Conservation (phyloP, 2,113 vertebrate genomes). For the Paraplagusia blochii region DNA sequence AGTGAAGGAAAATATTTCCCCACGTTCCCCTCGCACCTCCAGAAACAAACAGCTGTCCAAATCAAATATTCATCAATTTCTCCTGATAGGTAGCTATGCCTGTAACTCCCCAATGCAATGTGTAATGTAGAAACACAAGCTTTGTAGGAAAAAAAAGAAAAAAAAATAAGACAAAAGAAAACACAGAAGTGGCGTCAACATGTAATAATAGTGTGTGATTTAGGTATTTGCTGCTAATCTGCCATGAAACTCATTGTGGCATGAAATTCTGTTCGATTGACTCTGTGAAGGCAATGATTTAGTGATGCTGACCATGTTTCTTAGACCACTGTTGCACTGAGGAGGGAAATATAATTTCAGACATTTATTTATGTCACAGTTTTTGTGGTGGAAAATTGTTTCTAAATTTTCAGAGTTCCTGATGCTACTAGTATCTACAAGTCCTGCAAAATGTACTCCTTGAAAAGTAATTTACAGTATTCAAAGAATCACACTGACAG, state of each 20-base stretch:
- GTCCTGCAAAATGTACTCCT: constrained; percentile 31
- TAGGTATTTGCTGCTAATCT: constrained; percentile 57
- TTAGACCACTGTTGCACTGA: constrained; percentile 68
- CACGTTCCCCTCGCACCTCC: neutral
- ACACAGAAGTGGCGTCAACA: constrained; percentile 25
- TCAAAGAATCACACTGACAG: constrained; percentile 56
- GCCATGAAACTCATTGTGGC: constrained; percentile 36
- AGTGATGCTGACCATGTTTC: constrained; percentile 23
- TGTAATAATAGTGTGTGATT: constrained; percentile 47
- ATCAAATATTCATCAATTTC: constrained; percentile 25
- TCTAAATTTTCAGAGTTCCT: constrained; percentile 26
- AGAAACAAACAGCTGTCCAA: constrained; percentile 22
- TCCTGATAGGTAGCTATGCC: constrained; percentile 47
- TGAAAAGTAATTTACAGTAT: constrained; percentile 14
- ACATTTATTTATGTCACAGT: constrained; percentile 21
- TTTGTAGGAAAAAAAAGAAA: constrained; percentile 44
- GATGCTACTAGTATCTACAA: constrained; percentile 18
- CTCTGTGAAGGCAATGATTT: constrained; percentile 21
- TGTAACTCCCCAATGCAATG: constrained; percentile 46
- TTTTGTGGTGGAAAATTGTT: neutral
- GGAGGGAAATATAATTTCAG: constrained; percentile 39
- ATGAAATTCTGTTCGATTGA: constrained; percentile 21
- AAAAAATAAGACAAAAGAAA: constrained; percentile 31
- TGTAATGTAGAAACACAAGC: constrained; percentile 52
- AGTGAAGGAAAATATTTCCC: constrained; percentile 21